These are phyloP conservation scores for Gopherus evgoodei DNA, from an alignment of 2,113 vertebrate genomes.

Conservation along the genomic window DNA sequence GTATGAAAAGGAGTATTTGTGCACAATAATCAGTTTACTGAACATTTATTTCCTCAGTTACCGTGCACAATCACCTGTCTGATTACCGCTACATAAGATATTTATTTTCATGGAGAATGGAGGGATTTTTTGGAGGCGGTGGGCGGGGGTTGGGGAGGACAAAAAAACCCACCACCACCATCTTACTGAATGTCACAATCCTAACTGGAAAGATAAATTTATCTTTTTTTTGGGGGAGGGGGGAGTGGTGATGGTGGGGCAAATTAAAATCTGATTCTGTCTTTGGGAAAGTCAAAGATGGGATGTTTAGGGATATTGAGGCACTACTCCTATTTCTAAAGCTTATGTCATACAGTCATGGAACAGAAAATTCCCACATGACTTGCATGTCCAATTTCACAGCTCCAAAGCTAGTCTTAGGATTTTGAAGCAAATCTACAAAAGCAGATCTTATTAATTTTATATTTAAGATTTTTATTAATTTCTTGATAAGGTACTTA, in stretches of 20 bases:
- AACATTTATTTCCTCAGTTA: not conserved
- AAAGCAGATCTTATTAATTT: not conserved
- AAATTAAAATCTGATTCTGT: not conserved
- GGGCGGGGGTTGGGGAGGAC: too few relatives aligned
- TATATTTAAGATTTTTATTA: not conserved
- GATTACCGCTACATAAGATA: not conserved
- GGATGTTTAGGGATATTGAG: not conserved
- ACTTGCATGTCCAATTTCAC: not conserved
- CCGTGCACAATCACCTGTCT: not conserved
- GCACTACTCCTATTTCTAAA: not conserved
- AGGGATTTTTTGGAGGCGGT: not conserved
- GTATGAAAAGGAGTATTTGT: not conserved
- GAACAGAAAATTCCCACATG: not conserved
- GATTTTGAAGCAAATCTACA: not conserved
- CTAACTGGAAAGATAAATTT: not conserved
- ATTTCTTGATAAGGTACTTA: not conserved
- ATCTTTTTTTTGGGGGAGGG: fast-evolving
- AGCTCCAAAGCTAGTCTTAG: not conserved
- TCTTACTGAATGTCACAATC: not conserved
- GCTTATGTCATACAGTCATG: not conserved
- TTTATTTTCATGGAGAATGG: not conserved
- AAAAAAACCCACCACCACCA: too few relatives aligned
- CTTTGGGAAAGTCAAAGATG: not conserved
- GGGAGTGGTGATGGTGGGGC: not conserved
- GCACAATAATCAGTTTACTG: not conserved